Evolutionary conservation across 2,113 vertebrate species (phyloP), one percentile per base, ranked within the genome.

Genomic region (Siphamia tubifer): DNA sequence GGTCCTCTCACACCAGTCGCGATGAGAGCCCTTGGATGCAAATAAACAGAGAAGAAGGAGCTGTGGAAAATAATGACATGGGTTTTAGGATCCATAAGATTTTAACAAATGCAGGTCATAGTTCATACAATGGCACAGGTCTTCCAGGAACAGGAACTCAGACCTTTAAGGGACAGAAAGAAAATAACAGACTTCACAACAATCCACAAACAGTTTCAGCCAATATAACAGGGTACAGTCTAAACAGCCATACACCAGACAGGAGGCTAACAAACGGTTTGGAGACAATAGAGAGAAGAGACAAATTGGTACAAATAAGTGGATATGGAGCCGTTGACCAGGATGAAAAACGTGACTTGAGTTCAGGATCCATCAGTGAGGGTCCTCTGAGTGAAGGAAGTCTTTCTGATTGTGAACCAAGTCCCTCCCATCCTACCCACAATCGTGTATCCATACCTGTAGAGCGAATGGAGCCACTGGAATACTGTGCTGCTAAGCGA

Each of bases 291-390:
- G 57, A 81, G n/a, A 65, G 44, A 54, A 25, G 21, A 19, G 56
- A 81, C 34, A 55, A 65, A 55, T 19, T 1, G 21, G 27, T 20
- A 31, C 51, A 58, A 21, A 60, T 10, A 15, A 78, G 15, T 51
- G 42, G 35, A 34, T 25, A 7, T 48, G 45, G 25, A 51, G 10
- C 15, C 6, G 23, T 13, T 0, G 57, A 55, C 1, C 25, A 36
- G 10, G 28, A 55, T 0, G 68, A 65, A 51, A 64, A 72, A 53
- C 28, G 0, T 20, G 89, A 93, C 77, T 95, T 93, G 43, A 98
- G 96, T 61, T 91, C 79, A 0, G 93, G 94, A 31, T 96, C 96
- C 45, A 94, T 98, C 82, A 99, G 96, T 0, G 96, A 99, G 79
- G 97, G 96, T 3, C 93, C 93, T 20, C 80, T 94, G 65, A 98